Evolutionary conservation across 2,113 vertebrate species (phyloP), one percentile per base, ranked within the genome.

Genomic region (Spea bombifrons): DNA sequence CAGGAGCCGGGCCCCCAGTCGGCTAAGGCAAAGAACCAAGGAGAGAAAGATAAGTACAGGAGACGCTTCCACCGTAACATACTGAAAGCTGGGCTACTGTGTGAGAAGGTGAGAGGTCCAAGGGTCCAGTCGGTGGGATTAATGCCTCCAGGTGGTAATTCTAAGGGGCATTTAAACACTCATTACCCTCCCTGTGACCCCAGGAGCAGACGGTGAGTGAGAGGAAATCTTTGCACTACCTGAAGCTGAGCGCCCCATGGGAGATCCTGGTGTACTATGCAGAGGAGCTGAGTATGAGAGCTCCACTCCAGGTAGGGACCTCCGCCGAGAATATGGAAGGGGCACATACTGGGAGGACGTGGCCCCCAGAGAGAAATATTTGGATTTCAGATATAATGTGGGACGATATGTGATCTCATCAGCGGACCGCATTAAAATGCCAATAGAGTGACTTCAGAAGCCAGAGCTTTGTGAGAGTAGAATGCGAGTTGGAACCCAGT

Each of bases 171-270:
- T 30, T 30, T 30, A 30, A 30, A 30, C 30, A 30, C 30, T 30
- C 30, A 30, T 59, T 59, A 12, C 55, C 57, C 4, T 46, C 49
- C 15, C 30, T 55, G n/a, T 5, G n/a, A 13, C 59, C 3, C 7
- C 17, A 94, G 93, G 94, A 94, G 83, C 90, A 93, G 88, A 89
- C 85, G 0, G 77, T 78, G 0, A 92, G 87, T 69, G 87, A 91
- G 66, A 91, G 86, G 83, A 90, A 85, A 82, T 88, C 88, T 0
- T 84, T 90, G 43, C 88, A 90, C 72, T 93, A 91, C 71, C 71
- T 93, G 81, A 90, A 92, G 81, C 87, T 93, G 5, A 92, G 86
- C 1, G 86, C 88, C 5, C 87, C 89, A 5, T 91, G 93, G 93
- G 89, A 90, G 4, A 84, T 88, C 72, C 72, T 91, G 81, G 87